Conservation (phyloP, 2,888 invertebrate species). For the Watsonalla cultraria region DNA sequence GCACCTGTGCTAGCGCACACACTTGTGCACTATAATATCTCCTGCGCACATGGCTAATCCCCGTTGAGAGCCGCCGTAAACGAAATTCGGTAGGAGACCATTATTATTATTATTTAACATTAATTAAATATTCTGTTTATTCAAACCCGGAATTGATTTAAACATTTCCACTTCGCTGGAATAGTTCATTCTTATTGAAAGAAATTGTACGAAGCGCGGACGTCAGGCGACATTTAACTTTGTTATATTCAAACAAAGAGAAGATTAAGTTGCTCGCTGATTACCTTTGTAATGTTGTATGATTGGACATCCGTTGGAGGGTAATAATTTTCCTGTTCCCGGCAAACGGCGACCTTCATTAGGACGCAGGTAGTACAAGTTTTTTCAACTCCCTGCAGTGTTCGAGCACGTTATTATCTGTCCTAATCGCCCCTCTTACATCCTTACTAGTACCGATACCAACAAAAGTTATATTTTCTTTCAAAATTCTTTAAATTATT, state of each 20-base stretch:
- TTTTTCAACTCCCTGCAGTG: conserved; percentile 47
- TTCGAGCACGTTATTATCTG: conserved; percentile 50
- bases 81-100: too few relatives aligned
- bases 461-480: too few relatives aligned
- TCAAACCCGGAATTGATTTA: too few relatives aligned
- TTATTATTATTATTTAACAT: too few relatives aligned
- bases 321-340: conserved; percentile 42
- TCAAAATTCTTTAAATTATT: too few relatives aligned
- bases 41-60: too few relatives aligned
- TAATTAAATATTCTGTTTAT: too few relatives aligned
- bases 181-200: too few relatives aligned
- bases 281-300: conserved; percentile 28
- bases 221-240: conserved; percentile 6
- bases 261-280: conserved; percentile 20
- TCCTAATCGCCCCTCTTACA: conserved; percentile 44
- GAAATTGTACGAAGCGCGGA: neutral
- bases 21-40: too few relatives aligned
- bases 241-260: conserved; percentile 11
- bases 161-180: too few relatives aligned
- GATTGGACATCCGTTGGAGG: conserved; percentile 28
- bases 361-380: conserved; percentile 61
- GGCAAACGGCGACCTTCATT: conserved; percentile 51
- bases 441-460: neutral
- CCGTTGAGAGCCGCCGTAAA: too few relatives aligned
- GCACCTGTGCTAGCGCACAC: too few relatives aligned